Evolutionary conservation across 2,888 invertebrate species (phyloP), one percentile per base, ranked within the genome.

Genomic region (Fabriciana adippe): DNA sequence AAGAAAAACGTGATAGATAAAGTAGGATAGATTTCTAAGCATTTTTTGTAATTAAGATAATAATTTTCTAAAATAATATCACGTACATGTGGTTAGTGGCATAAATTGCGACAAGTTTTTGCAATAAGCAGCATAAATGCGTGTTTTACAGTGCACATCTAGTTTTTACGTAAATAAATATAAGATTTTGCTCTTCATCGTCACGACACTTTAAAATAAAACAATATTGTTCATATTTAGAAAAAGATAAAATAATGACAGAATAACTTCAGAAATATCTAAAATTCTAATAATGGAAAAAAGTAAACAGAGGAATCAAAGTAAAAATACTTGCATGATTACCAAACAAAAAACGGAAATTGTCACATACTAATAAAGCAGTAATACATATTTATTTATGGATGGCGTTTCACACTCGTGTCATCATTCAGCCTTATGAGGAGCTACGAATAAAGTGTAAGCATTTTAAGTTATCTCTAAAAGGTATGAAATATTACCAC

Each of bases 361-460:
- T n/a, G 47, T 59, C 48, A n/a, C 59, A 48, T 48, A 59, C 21
- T 59, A 26, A 59, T 47, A 59, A 59, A 59, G 45, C 11, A 59
- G 59, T 48, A 59, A 48, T 59, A 15, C 16, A 48, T 59, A 59
- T n/a, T 48, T 26, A 59, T 1, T 26, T 59, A 48, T 31, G 47
- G 59, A 21, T 57, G 57, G 18, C 57, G 57, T 48, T 59, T 59
- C 59, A 47, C 15, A 59, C 26, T 11, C 26, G 16, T 57, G 57
- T 59, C 59, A 59, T 48, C 59, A 59, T 48, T 48, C 59, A 47
- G 8, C 26, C 59, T 26, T 59, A 59, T 26, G 26, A 26, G 59
- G 47, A 48, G 26, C 16, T n/a, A 31, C 13, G 11, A 59, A 59
- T 59, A 16, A 48, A 48, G 26, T 47, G 8, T 26, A 21, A 57